These are phyloP conservation scores for Nematostella vectensis DNA, from an alignment of 92 coral and sea anemone species.

Conservation along the genomic window DNA sequence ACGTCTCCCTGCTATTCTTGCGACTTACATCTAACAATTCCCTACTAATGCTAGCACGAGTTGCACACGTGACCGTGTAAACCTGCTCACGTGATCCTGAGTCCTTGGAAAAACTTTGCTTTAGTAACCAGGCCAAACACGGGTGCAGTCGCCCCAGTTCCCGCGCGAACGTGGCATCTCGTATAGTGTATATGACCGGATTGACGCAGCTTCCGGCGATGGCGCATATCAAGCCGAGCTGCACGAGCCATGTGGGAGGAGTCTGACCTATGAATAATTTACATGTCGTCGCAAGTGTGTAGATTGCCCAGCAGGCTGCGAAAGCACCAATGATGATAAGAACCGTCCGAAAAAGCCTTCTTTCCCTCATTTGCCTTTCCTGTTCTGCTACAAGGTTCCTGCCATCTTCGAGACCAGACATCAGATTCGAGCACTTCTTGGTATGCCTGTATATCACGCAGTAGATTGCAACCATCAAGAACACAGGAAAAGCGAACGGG, in stretches of 20 bases:
- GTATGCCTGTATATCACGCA: slow-evolving; percentile 47
- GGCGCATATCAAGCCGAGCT: slow-evolving; percentile 60
- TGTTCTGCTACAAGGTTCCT: slow-evolving; percentile 21
- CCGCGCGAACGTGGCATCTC: slow-evolving; percentile 45
- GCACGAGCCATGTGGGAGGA: slow-evolving; percentile 77
- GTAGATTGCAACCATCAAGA: slow-evolving; percentile 46
- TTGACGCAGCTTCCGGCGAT: slow-evolving; percentile 57
- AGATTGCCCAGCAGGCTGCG: slow-evolving; percentile 61
- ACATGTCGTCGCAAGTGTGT: slow-evolving; percentile 61
- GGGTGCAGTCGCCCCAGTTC: slow-evolving; percentile 27
- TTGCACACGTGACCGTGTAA: not conserved
- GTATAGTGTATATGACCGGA: slow-evolving; percentile 62
- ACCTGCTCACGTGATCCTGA: slow-evolving; percentile 22
- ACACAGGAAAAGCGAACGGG: slow-evolving; percentile 62
- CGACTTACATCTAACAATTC: slow-evolving; percentile 10
- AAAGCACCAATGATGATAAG: slow-evolving; percentile 52
- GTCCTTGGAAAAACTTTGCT: not conserved
- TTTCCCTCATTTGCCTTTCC: slow-evolving; percentile 44
- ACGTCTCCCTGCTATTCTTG: slow-evolving; percentile 10
- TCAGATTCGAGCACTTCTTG: slow-evolving; percentile 32
- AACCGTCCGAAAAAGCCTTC: slow-evolving; percentile 53
- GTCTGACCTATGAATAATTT: slow-evolving; percentile 37
- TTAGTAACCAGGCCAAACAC: slow-evolving; percentile 9
- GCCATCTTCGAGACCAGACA: slow-evolving; percentile 13
- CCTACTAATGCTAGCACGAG: slow-evolving; percentile 4